A percentile compares a stretch with the other conserved stretches of the same genome.
Conservation (phyloP, 2,797 vertebrate genomes). For the Platalea minor region DNA sequence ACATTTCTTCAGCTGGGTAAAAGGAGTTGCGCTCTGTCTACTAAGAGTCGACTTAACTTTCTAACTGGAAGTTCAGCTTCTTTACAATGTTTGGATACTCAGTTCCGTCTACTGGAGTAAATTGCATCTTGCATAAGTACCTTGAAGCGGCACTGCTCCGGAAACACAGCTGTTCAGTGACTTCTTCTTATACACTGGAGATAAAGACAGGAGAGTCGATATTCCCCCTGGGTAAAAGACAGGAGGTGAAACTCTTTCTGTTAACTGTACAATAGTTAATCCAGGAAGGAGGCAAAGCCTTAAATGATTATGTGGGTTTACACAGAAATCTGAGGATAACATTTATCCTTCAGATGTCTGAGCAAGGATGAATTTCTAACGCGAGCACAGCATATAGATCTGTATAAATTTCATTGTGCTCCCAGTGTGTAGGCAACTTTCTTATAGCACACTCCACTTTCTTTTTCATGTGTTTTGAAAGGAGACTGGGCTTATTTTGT, state of each 20-base stretch:
- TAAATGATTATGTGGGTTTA: constrained; percentile 59
- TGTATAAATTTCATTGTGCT: constrained; percentile 35
- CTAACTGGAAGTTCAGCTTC: constrained; percentile 12
- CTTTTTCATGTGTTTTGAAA: constrained; percentile 24
- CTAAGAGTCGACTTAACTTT: neutral
- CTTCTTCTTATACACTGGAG: constrained; percentile 39
- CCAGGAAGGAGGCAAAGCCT: constrained; percentile 67
- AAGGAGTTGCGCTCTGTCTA: neutral
- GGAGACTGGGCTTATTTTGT: constrained; percentile 26
- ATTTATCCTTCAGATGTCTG: constrained; percentile 59
- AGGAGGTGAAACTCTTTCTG: neutral
- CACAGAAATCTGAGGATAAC: constrained; percentile 57
- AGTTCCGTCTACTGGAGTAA: neutral
- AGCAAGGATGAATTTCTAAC: constrained; percentile 46
- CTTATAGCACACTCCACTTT: neutral
- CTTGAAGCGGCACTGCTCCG: neutral
- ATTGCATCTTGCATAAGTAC: neutral
- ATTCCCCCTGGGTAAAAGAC: neutral
- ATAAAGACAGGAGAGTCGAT: constrained; percentile 3
- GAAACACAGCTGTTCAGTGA: constrained; percentile 4
- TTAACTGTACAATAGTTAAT: constrained; percentile 39
- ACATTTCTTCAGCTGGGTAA: neutral
- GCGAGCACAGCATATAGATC: neutral
- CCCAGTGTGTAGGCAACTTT: neutral
- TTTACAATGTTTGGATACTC: neutral